Percentiles rank a stretch among this genome's conserved stretches.
Evolutionary conservation across 2,888 invertebrate species (phyloP).

Genomic region (Eilema caniola): DNA sequence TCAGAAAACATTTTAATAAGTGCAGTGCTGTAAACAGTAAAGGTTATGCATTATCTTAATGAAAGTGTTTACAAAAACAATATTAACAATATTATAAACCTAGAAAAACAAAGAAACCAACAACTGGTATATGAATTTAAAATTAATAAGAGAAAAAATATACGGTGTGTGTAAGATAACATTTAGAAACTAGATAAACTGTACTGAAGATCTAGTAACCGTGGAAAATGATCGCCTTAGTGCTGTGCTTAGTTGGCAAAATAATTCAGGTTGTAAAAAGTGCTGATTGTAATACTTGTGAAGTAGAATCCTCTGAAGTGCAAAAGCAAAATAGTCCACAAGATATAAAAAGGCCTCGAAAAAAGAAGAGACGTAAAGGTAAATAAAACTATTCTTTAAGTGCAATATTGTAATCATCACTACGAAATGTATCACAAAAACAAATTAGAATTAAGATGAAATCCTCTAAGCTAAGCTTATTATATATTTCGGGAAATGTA

Average conservation of each 20-base stretch:
- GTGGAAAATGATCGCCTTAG: slow-evolving; percentile 72
- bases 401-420: not conserved
- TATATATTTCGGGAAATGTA: not conserved
- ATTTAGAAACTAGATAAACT: slow-evolving; percentile 41
- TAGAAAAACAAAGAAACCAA: slow-evolving; percentile 45
- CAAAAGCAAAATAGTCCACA: slow-evolving; percentile 32
- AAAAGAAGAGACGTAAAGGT: slow-evolving; percentile 56
- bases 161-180: slow-evolving; percentile 53
- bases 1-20: slow-evolving; percentile 51
- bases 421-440: not conserved
- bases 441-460: not conserved
- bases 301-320: slow-evolving; percentile 32
- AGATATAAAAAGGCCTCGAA: slow-evolving; percentile 48
- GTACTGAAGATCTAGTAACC: slow-evolving; percentile 37
- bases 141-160: slow-evolving; percentile 68
- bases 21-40: slow-evolving; percentile 52
- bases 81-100: slow-evolving; percentile 39
- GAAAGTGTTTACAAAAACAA: slow-evolving; percentile 44
- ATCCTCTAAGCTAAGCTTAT: not conserved
- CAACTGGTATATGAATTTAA: slow-evolving; percentile 54
- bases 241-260: slow-evolving; percentile 72
- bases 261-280: slow-evolving; percentile 66
- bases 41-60: slow-evolving; percentile 61
- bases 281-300: slow-evolving; percentile 44
- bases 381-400: slow-evolving; percentile 22